Evolutionary conservation across 1,140 invertebrate species (phyloP).

Genomic region (Zaprionus capensis): DNA sequence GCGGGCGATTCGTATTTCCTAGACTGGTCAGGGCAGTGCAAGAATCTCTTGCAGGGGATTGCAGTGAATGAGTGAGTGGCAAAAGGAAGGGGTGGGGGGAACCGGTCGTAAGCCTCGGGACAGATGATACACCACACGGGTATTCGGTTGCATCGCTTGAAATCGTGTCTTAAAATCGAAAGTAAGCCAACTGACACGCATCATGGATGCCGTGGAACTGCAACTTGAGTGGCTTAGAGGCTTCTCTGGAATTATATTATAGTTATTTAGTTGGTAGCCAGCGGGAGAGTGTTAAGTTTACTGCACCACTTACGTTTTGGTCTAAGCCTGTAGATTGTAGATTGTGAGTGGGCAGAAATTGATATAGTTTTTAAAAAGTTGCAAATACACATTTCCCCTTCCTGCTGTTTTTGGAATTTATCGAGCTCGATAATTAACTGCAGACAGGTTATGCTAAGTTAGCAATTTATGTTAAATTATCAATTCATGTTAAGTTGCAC

Average conservation of each 20-base stretch:
- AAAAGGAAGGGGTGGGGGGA: conserved; percentile 1
- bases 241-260: conserved; percentile 6
- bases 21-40: conserved; percentile 31
- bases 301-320: conserved; percentile 5
- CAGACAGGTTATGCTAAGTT: neutral
- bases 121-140: conserved; percentile 52
- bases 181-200: conserved; percentile 37
- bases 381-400: neutral
- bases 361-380: neutral
- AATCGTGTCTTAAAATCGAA: conserved; percentile 45
- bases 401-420: neutral
- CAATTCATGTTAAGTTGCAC: neutral
- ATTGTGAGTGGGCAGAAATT: neutral
- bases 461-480: neutral
- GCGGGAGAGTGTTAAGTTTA: conserved; percentile 3
- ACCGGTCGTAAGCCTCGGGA: conserved; percentile 44
- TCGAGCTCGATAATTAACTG: neutral
- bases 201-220: conserved; percentile 17
- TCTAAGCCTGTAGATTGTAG: neutral
- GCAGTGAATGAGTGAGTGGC: conserved; percentile 8
- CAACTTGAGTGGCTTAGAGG: conserved; percentile 4
- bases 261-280: conserved; percentile 3
- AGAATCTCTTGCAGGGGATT: conserved; percentile 13
- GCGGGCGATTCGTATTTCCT: conserved; percentile 45
- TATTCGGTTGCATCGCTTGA: conserved; percentile 53